Evolutionary conservation across 2,888 invertebrate genomes (phyloP).

Genomic region (Pardosa pseudoannulata): DNA sequence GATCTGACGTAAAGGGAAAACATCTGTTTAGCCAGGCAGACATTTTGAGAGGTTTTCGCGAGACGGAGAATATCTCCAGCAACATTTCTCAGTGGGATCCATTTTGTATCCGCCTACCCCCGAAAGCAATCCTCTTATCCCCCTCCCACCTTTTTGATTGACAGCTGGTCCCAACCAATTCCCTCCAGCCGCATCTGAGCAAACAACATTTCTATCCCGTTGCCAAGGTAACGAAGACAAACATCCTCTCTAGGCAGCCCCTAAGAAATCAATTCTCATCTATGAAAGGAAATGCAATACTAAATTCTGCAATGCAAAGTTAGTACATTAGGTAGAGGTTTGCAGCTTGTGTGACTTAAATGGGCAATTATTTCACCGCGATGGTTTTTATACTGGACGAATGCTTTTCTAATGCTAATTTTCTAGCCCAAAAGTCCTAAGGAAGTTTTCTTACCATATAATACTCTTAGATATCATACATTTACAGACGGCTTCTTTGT

Average conservation of each 20-base stretch:
- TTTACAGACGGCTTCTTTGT: no score
- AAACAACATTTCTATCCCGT: conserved; percentile 13
- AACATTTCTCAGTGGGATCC: not conserved
- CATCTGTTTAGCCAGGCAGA: not conserved
- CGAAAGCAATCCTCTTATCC: not conserved
- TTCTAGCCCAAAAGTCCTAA: not conserved
- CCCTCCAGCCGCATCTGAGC: not conserved
- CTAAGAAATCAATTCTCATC: not conserved
- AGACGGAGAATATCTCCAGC: not conserved
- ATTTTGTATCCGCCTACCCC: conserved; percentile 8
- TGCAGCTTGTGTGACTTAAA: not conserved
- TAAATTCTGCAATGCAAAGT: not conserved
- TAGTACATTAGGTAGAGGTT: not conserved
- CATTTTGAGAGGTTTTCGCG: conserved; percentile 6
- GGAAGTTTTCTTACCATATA: not conserved
- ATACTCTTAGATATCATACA: no score
- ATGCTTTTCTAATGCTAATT: not conserved
- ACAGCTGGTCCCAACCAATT: conserved; percentile 2
- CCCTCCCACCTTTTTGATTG: conserved; percentile 16
- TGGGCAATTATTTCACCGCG: not conserved
- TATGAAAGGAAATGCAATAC: not conserved
- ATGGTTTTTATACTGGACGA: not conserved
- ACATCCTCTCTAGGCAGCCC: not conserved
- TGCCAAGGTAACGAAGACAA: not conserved
- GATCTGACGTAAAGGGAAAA: not conserved